Conservation (phyloP, 2,113 vertebrate genomes). For the Melanostigma gelatinosum region DNA sequence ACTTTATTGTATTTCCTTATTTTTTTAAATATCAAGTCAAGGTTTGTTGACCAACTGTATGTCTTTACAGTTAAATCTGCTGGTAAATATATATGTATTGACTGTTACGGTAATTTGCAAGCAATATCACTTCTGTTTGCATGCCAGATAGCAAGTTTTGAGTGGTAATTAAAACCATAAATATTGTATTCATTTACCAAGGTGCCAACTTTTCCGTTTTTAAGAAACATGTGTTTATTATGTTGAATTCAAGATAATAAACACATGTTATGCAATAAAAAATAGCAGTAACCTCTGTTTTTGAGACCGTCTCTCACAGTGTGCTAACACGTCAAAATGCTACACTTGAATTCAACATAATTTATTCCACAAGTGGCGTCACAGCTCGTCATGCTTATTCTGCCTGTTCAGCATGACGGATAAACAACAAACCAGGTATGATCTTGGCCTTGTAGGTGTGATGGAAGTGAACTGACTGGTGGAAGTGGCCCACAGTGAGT, state of each 20-base stretch:
- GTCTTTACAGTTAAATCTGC: not conserved
- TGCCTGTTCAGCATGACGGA: not conserved
- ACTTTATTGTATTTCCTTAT: not conserved
- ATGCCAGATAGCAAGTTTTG: not conserved
- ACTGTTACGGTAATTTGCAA: not conserved
- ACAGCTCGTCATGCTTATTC: not conserved
- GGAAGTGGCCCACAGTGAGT: constrained; percentile 40
- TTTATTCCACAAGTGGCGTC: not conserved
- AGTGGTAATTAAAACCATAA: not conserved
- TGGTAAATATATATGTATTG: not conserved
- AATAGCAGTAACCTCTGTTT: not conserved
- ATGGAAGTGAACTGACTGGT: constrained; percentile 13
- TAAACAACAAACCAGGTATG: not conserved
- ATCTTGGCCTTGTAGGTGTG: constrained; percentile 35
- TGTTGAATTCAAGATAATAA: too few relatives aligned
- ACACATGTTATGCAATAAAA: not conserved
- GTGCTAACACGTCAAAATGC: not conserved
- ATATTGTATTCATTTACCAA: not conserved
- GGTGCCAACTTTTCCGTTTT: not conserved
- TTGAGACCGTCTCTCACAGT: not conserved
- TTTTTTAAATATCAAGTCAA: not conserved
- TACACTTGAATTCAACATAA: not conserved
- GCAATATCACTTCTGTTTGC: not conserved
- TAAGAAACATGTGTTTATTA: too few relatives aligned
- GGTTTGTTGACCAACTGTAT: not conserved